These are phyloP conservation scores for Cephalopterus ornatus DNA, from an alignment of 2,113 vertebrate species.

Conservation along the genomic window DNA sequence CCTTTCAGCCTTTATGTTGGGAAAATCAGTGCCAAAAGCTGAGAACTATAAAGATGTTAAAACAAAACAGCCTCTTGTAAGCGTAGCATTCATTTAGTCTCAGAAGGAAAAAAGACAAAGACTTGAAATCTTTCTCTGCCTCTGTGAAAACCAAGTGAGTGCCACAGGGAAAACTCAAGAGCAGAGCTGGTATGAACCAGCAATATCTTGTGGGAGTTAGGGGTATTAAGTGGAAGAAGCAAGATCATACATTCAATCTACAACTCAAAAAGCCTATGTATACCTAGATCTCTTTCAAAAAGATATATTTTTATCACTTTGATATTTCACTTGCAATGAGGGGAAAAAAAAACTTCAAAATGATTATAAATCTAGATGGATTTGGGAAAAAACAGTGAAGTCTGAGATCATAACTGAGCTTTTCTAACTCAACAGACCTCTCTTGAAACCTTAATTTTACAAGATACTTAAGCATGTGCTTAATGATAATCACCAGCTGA, in stretches of 20 bases:
- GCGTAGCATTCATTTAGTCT: neutral
- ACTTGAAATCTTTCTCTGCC: neutral
- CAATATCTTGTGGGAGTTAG: neutral
- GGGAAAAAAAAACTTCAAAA: neutral
- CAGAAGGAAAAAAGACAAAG: neutral
- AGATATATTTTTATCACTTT: neutral
- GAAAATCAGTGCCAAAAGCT: neutral
- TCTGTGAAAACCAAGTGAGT: neutral
- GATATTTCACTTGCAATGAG: neutral
- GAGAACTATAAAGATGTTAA: neutral
- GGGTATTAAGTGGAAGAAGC: neutral
- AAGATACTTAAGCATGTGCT: slow-evolving; percentile 1
- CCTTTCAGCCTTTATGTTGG: neutral
- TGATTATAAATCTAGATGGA: neutral
- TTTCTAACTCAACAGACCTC: neutral
- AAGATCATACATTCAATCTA: neutral
- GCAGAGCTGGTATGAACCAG: neutral
- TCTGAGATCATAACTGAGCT: neutral
- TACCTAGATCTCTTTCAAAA: neutral
- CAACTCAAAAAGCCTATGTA: slow-evolving; percentile 1
- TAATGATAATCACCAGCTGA: slow-evolving; percentile 21
- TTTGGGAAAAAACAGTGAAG: neutral
- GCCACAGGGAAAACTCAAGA: neutral
- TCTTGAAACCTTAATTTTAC: neutral
- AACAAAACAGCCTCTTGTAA: slow-evolving; percentile 10